A percentile compares a stretch with the other conserved stretches of the same genome.
These are phyloP conservation scores for Nematostella vectensis DNA, from an alignment of 92 coral and sea anemone genomes.

Conservation along the genomic window DNA sequence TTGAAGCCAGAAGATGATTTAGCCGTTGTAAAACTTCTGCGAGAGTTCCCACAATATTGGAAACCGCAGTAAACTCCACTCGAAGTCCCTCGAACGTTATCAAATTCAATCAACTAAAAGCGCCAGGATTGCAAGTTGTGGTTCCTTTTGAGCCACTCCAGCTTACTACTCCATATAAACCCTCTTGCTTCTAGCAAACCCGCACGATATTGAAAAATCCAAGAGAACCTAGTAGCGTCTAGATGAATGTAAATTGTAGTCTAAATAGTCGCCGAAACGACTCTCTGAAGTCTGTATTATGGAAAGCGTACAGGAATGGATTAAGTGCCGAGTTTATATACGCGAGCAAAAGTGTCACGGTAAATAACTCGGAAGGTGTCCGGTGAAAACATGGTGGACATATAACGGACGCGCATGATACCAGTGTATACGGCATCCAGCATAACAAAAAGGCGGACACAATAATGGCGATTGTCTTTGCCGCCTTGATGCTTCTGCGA, in stretches of 20 bases:
- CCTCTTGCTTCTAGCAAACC: too few species aligned
- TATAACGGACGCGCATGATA: constrained; percentile 25
- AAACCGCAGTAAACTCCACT: too few species aligned
- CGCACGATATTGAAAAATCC: too few species aligned
- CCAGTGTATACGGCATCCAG: constrained; percentile 68
- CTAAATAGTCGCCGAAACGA: constrained; percentile 42
- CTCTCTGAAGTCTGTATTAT: constrained; percentile 66
- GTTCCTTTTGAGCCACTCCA: too few species aligned
- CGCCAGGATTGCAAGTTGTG: too few species aligned
- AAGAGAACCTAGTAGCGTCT: too few species aligned
- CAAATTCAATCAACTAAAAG: too few species aligned
- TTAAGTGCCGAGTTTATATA: constrained; percentile 68
- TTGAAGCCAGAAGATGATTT: too few species aligned
- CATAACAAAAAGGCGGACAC: constrained; percentile 68
- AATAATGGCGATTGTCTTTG: constrained; percentile 67
- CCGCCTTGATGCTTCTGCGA: constrained; percentile 57
- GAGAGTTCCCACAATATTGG: too few species aligned
- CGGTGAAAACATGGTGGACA: constrained; percentile 15
- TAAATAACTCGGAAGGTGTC: constrained; percentile 3
- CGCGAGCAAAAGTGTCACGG: constrained; percentile 37
- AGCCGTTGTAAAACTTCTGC: too few species aligned
- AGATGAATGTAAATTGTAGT: constrained; percentile 23
- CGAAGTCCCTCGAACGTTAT: too few species aligned
- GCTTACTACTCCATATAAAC: too few species aligned
- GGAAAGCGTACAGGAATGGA: constrained; percentile 75